These are phyloP conservation scores for Oconnorella tubifera DNA, from an alignment of 2,888 invertebrate species.

Conservation along the genomic window DNA sequence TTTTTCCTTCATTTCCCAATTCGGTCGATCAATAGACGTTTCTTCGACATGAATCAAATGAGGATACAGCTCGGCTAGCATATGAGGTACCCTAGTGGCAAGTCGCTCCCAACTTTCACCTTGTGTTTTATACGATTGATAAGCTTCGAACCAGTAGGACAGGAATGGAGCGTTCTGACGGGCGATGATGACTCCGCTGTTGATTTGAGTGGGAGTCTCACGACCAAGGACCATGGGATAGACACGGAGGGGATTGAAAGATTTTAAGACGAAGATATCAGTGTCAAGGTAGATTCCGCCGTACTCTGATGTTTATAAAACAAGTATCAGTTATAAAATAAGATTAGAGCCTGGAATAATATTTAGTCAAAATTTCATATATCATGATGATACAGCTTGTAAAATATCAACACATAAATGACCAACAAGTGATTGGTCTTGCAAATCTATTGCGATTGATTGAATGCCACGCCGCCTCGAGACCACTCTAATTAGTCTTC, in stretches of 20 bases:
- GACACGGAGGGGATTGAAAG: conserved; percentile 26
- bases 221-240: conserved; percentile 23
- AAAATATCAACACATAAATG: no score
- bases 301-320: conserved; percentile 20
- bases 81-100: conserved; percentile 18
- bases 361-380: no score
- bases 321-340: no score
- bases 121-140: conserved; percentile 16
- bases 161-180: conserved; percentile 22
- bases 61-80: conserved; percentile 15
- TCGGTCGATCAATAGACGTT: conserved; percentile 19
- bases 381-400: no score
- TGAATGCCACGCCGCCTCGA: no score
- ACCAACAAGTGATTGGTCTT: no score
- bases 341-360: no score
- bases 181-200: conserved; percentile 26
- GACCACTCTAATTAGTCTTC: no score
- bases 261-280: conserved; percentile 28
- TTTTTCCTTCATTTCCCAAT: conserved; percentile 17
- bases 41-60: conserved; percentile 29
- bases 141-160: conserved; percentile 24
- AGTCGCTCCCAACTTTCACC: conserved; percentile 23
- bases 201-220: conserved; percentile 23
- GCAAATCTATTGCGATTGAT: no score
- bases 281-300: conserved; percentile 35